Base-by-base conservation (phyloP, 2,888 invertebrate genomes). In the Synergus laeviventris region DNA sequence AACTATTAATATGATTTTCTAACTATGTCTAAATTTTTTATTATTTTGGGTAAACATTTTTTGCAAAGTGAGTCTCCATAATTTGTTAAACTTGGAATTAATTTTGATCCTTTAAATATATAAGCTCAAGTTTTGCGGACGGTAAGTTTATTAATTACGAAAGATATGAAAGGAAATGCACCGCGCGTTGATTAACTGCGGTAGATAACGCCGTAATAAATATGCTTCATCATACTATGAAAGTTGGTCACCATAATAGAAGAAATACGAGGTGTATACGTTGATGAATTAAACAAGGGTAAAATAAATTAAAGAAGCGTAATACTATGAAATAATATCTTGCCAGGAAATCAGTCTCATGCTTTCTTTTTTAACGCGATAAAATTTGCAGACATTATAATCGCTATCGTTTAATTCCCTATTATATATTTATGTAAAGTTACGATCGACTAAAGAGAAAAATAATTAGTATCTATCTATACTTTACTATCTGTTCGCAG, bases 1-100 rank as follows among this genome's bases (percentile, higher is more conserved):
- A 38, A 62, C 36, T 62, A 38, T 38, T 62, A 62, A 62, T n/a
- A 62, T 38, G 38, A 62, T 62, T 62, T 62, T 38, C 18, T 18
- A 14, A 18, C 62, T 11, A 21, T 7, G 38, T 3, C n/a, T 39
- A 18, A 31, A 31, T 31, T 31, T 31, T 31, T 31, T 5, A 31
- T 31, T 5, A 31, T 31, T 31, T 31, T 31, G 3, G 31, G 31
- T 31, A 31, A 31, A 31, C 31, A 31, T 31, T 31, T 31, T 31
- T 31, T 31, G 31, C 31, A 31, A 31, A 31, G 64, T 18, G 64
- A 5, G 18, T 7, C 61, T 36, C 14, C 31, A 18, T 49, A 12
- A 59, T 21, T 7, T 59, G 4, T 5, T 24, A 59, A 24, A 11
- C 14, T 11, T 9, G 14, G 4, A 59, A 14, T 24, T 14, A 24